These are phyloP conservation scores for Lutraria lutraria DNA, from an alignment of 2,888 invertebrate species.

Conservation along the genomic window DNA sequence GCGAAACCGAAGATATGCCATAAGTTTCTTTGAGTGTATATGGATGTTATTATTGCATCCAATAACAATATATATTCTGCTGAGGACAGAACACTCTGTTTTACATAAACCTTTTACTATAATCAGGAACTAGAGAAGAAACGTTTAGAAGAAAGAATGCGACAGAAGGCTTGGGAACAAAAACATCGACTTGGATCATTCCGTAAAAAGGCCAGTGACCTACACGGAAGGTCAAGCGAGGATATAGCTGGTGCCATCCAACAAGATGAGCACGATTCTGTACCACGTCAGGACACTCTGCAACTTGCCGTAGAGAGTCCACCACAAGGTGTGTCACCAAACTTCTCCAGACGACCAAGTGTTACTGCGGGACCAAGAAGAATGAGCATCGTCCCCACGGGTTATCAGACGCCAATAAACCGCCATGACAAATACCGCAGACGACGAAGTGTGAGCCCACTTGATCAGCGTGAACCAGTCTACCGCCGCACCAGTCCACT, in stretches of 20 bases:
- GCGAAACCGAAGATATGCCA: no score
- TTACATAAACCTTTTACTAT: neutral
- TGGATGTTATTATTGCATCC: no score
- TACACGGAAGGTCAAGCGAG: slow-evolving; percentile 73
- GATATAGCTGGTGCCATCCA: slow-evolving; percentile 67
- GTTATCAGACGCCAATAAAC: slow-evolving; percentile 41
- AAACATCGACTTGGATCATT: slow-evolving; percentile 83
- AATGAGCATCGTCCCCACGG: slow-evolving; percentile 45
- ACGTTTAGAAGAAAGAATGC: slow-evolving; percentile 83
- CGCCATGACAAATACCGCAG: slow-evolving; percentile 72
- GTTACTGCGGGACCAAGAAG: slow-evolving; percentile 58
- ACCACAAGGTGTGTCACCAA: slow-evolving; percentile 64
- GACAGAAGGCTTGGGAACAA: slow-evolving; percentile 86
- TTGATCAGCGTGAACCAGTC: slow-evolving; percentile 65
- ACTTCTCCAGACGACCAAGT: slow-evolving; percentile 65
- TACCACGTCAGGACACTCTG: slow-evolving; percentile 49
- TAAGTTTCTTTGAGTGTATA: no score
- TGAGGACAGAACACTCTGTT: no score
- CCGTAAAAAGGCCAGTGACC: slow-evolving; percentile 76
- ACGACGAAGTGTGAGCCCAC: slow-evolving; percentile 76
- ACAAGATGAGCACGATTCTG: slow-evolving; percentile 36
- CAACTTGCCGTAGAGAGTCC: slow-evolving; percentile 59
- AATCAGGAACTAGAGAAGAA: slow-evolving; percentile 85
- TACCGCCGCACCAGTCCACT: slow-evolving; percentile 74
- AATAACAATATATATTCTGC: no score